These are phyloP conservation scores for Crocuta crocuta DNA, from an alignment of 2,113 vertebrate species.

Conservation along the genomic window DNA sequence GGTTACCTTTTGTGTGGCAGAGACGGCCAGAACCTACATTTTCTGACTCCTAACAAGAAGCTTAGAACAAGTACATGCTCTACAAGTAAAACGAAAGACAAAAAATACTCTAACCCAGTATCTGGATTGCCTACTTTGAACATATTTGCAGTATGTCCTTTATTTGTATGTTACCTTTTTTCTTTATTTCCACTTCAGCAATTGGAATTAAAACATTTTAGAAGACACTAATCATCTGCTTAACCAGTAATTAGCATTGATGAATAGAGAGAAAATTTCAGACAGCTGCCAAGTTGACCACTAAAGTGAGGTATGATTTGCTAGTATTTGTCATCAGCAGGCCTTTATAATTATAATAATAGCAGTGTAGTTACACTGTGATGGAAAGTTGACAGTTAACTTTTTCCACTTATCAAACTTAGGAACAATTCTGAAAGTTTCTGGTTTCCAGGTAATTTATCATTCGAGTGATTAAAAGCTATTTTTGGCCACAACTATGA, in stretches of 20 bases:
- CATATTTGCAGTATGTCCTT: constrained; percentile 29
- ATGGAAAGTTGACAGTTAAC: constrained; percentile 79
- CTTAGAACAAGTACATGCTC: neutral
- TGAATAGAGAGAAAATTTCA: constrained; percentile 62
- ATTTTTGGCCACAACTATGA: constrained; percentile 67
- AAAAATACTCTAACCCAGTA: neutral
- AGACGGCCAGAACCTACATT: neutral
- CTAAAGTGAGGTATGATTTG: constrained; percentile 68
- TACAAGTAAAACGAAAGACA: constrained; percentile 6
- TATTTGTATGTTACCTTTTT: constrained; percentile 77
- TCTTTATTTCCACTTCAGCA: constrained; percentile 75
- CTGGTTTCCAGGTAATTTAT: constrained; percentile 76
- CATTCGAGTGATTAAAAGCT: constrained; percentile 73
- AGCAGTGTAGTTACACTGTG: constrained; percentile 75
- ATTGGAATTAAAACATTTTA: constrained; percentile 69
- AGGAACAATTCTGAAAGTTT: constrained; percentile 73
- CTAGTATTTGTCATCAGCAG: constrained; percentile 64
- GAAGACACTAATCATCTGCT: constrained; percentile 63
- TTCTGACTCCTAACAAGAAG: constrained; percentile 35
- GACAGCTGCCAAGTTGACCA: constrained; percentile 79
- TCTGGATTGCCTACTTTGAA: constrained; percentile 38
- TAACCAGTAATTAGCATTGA: constrained; percentile 73
- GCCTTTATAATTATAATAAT: constrained; percentile 77
- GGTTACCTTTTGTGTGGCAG: neutral
- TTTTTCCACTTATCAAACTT: constrained; percentile 78